Conservation (phyloP, 2,888 invertebrate genomes). For the Diplolepis rosae region DNA sequence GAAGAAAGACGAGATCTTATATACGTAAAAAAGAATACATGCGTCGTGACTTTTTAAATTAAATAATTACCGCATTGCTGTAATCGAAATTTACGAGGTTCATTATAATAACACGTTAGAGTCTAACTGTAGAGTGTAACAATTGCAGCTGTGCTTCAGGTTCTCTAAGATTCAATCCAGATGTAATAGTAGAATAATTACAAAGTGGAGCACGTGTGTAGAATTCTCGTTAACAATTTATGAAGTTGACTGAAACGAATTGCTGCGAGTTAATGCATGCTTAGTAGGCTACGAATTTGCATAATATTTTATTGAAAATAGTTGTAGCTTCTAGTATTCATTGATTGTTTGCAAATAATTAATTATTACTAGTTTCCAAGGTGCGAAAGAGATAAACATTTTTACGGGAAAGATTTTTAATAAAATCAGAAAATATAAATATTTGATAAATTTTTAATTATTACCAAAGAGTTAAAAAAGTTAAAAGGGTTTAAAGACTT, state of each 20-base stretch:
- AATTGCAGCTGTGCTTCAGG: constrained; percentile 2
- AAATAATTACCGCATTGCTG: neutral
- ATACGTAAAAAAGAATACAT: constrained; percentile 11
- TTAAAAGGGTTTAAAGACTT: too few relatives aligned
- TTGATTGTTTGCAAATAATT: neutral
- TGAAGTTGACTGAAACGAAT: neutral
- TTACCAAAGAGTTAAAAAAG: too few relatives aligned
- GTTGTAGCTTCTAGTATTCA: neutral
- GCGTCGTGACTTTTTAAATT: constrained; percentile 1
- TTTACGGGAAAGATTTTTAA: too few relatives aligned
- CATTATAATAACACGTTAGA: constrained; percentile 20
- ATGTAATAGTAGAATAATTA: neutral
- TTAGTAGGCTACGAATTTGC: neutral
- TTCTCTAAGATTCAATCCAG: neutral
- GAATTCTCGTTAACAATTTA: constrained; percentile 20
- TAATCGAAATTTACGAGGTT: constrained; percentile 4
- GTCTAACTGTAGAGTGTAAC: neutral
- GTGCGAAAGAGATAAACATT: neutral
- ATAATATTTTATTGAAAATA: neutral
- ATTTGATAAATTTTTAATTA: too few relatives aligned
- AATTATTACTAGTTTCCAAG: neutral
- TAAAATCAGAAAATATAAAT: too few relatives aligned
- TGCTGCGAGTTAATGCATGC: neutral
- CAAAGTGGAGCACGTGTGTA: constrained; percentile 14
- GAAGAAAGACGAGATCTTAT: constrained; percentile 3